Evolutionary conservation across 2,888 invertebrate species (phyloP).

Genomic region (Epinotia nisella): DNA sequence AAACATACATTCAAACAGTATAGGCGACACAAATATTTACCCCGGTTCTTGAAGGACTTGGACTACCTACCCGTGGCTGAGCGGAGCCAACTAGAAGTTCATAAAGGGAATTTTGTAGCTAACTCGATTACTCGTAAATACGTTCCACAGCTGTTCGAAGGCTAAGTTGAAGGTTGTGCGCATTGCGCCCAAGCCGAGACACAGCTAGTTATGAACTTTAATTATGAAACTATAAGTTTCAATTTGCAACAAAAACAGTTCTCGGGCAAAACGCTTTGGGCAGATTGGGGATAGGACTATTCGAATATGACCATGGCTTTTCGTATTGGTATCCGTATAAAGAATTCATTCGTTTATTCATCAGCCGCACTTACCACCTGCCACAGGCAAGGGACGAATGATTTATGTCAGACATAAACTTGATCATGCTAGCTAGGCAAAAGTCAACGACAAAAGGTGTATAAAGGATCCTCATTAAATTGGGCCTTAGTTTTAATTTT

Average conservation of each 20-base stretch:
- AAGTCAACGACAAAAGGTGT: too few relatives aligned
- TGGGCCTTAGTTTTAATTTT: too few relatives aligned
- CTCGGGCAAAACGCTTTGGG: not conserved
- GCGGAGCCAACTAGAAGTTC: not conserved
- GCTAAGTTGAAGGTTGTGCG: constrained; percentile 24
- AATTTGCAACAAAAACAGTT: not conserved
- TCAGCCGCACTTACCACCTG: too few relatives aligned
- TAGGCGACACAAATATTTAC: too few relatives aligned
- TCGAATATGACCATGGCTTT: not conserved
- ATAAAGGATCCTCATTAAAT: too few relatives aligned
- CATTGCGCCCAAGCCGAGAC: constrained; percentile 19
- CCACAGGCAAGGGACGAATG: too few relatives aligned
- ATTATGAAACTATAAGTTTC: not conserved
- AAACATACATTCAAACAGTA: too few relatives aligned
- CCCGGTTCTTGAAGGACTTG: too few relatives aligned
- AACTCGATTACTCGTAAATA: constrained; percentile 1
- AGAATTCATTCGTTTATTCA: too few relatives aligned
- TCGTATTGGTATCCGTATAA: not conserved
- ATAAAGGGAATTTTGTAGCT: not conserved
- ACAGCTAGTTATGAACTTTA: not conserved
- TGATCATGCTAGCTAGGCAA: too few relatives aligned
- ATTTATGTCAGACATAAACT: too few relatives aligned
- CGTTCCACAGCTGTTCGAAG: constrained; percentile 2
- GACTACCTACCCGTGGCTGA: not conserved
- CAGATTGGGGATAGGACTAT: not conserved